A percentile compares a stretch with the other conserved stretches of the same genome.
Evolutionary conservation across 1,140 invertebrate species (phyloP).

Genomic region (Pseudoatta argentina): DNA sequence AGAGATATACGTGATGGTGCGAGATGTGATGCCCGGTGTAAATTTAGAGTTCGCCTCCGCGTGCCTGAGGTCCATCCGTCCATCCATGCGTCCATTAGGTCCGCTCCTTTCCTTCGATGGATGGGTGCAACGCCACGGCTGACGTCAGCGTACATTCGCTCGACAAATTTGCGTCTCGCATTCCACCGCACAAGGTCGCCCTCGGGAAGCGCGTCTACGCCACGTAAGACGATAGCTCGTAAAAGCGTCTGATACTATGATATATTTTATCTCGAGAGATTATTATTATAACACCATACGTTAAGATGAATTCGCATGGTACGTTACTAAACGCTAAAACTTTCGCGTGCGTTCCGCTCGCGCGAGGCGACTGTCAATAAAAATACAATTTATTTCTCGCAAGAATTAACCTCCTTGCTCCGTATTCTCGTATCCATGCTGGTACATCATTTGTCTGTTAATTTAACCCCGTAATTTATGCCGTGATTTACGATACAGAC

Average conservation of each 20-base stretch:
- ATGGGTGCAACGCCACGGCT: conserved; percentile 76
- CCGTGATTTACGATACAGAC: conserved; percentile 15
- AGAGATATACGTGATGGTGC: conserved; percentile 78
- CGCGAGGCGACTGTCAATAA: conserved; percentile 18
- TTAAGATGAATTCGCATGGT: neutral
- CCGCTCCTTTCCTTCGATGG: conserved; percentile 74
- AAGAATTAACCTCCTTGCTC: conserved; percentile 8
- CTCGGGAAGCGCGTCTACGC: neutral
- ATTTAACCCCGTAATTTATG: conserved; percentile 13
- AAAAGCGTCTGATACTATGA: conserved; percentile 32
- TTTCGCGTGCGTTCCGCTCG: conserved; percentile 7
- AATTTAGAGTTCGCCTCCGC: conserved; percentile 81
- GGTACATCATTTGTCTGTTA: conserved; percentile 29
- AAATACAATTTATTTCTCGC: conserved; percentile 41
- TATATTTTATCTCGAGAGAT: conserved; percentile 31
- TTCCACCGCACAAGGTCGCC: conserved; percentile 58
- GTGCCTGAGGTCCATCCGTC: conserved; percentile 75
- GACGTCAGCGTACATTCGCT: conserved; percentile 75
- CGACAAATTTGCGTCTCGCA: conserved; percentile 67
- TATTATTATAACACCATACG: conserved; percentile 39
- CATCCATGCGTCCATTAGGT: conserved; percentile 77
- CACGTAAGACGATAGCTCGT: conserved; percentile 34
- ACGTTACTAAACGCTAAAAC: neutral
- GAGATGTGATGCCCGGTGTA: conserved; percentile 74
- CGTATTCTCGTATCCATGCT: neutral